Percentiles rank a stretch among this genome's conserved stretches.
Conservation (phyloP, 2,888 invertebrate species). For the Campoplex nolae region DNA sequence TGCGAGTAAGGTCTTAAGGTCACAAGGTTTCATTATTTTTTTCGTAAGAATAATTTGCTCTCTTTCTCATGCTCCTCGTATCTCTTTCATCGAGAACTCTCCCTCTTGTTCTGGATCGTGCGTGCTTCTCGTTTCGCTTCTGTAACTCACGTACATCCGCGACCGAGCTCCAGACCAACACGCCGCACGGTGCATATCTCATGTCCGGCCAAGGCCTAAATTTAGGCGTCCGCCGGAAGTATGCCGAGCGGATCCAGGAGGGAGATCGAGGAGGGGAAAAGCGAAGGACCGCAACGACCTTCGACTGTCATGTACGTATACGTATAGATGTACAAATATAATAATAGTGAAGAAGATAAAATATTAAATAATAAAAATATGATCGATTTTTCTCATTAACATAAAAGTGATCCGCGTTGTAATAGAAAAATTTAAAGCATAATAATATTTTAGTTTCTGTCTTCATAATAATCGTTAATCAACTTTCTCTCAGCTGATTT, state of each 20-base stretch:
- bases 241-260: slow-evolving; percentile 58
- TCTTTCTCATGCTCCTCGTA: slow-evolving; percentile 53
- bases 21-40: neutral
- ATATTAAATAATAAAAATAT: neutral
- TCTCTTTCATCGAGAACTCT: slow-evolving; percentile 49
- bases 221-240: slow-evolving; percentile 78
- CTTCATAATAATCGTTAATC: no score
- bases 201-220: slow-evolving; percentile 74
- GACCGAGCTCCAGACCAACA: slow-evolving; percentile 38
- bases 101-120: slow-evolving; percentile 63
- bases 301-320: slow-evolving; percentile 49
- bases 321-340: neutral
- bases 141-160: slow-evolving; percentile 63
- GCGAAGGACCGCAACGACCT: slow-evolving; percentile 62
- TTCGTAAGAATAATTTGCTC: slow-evolving; percentile 26
- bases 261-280: slow-evolving; percentile 53
- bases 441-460: neutral
- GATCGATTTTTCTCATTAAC: neutral
- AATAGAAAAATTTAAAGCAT: neutral
- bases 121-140: slow-evolving; percentile 59
- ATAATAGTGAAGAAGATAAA: neutral
- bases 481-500: no score
- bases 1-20: neutral
- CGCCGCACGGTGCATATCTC: slow-evolving; percentile 61
- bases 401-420: neutral